These are phyloP conservation scores for Magallana angulata DNA, from an alignment of 1,140 invertebrate species.

Conservation along the genomic window DNA sequence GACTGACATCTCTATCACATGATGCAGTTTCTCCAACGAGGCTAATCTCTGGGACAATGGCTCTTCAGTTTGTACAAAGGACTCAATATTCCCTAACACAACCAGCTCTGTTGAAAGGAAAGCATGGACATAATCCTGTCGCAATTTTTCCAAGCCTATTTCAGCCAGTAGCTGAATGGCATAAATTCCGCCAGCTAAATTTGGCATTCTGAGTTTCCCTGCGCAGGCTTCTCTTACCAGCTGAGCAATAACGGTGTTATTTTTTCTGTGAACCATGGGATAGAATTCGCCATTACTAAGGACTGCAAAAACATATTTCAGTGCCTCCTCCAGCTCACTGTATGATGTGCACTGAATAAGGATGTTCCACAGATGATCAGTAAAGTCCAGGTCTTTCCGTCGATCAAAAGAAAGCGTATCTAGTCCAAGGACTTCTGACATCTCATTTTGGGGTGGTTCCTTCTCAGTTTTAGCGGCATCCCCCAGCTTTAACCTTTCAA, in stretches of 20 bases:
- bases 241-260: slow-evolving; percentile 69
- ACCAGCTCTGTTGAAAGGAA: slow-evolving; percentile 67
- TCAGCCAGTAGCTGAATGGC: slow-evolving; percentile 69
- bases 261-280: slow-evolving; percentile 68
- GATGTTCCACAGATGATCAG: slow-evolving; percentile 71
- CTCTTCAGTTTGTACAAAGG: slow-evolving; percentile 52
- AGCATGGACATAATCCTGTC: slow-evolving; percentile 64
- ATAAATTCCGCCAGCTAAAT: slow-evolving; percentile 58
- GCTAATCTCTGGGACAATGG: slow-evolving; percentile 58
- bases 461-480: slow-evolving; percentile 43
- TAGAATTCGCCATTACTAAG: slow-evolving; percentile 67
- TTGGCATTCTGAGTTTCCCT: slow-evolving; percentile 62
- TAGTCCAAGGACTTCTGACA: slow-evolving; percentile 21
- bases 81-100: slow-evolving; percentile 56
- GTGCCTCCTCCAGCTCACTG: slow-evolving; percentile 61
- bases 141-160: slow-evolving; percentile 71
- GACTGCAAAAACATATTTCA: slow-evolving; percentile 65
- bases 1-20: slow-evolving; percentile 66
- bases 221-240: slow-evolving; percentile 68
- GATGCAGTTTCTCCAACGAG: slow-evolving; percentile 64
- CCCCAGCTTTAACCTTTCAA: slow-evolving; percentile 59
- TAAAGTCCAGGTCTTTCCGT: slow-evolving; percentile 70
- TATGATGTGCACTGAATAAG: slow-evolving; percentile 65
- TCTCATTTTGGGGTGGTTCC: slow-evolving; percentile 39
- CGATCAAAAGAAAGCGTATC: slow-evolving; percentile 53